Evolutionary conservation across 2,797 vertebrate genomes (phyloP).

Genomic region (Taenioides sp.): DNA sequence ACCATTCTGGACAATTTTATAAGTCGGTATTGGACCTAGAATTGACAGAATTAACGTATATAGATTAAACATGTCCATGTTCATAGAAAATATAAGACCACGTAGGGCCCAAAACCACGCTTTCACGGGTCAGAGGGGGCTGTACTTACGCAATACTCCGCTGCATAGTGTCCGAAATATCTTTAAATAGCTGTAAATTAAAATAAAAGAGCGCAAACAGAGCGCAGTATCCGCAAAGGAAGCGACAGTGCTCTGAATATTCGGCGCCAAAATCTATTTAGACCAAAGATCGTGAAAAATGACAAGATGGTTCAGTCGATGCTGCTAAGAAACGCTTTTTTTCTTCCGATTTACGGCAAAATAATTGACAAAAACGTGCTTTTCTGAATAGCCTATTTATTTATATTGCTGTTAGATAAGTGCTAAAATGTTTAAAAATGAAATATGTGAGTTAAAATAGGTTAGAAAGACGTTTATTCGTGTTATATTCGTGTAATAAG

Average conservation of each 20-base stretch:
- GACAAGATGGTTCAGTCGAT: accelerated
- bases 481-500: not conserved
- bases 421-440: not conserved
- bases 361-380: not conserved
- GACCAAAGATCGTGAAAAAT: constrained; percentile 39
- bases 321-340: not conserved
- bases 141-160: constrained; percentile 81
- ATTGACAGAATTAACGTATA: too few relatives aligned
- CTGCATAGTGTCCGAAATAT: constrained; percentile 69
- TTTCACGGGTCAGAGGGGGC: accelerated
- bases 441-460: not conserved
- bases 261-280: constrained; percentile 72
- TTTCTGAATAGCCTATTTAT: not conserved
- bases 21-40: too few relatives aligned
- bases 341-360: not conserved
- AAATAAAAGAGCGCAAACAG: not conserved
- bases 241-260: constrained; percentile 54
- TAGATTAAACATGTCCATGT: too few relatives aligned
- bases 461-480: not conserved
- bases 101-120: not conserved
- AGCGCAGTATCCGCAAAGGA: not conserved
- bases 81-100: not conserved
- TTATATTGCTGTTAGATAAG: not conserved
- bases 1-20: too few relatives aligned
- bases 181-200: not conserved